phyloP scores from a whole-genome alignment of 1,140 invertebrate species.

The Eubasilissa regina region DNA sequence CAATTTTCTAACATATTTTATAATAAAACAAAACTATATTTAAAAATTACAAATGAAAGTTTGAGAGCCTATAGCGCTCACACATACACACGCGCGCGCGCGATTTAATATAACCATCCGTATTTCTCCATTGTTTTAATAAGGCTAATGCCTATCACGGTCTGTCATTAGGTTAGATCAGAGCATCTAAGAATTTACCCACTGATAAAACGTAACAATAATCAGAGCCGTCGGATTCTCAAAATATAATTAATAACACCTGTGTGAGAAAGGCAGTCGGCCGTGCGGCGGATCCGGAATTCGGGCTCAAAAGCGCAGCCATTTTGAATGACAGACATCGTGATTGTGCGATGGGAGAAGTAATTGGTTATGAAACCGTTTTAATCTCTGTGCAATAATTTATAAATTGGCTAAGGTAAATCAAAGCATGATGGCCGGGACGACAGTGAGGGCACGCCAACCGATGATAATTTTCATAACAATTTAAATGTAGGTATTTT shows the following conservation, averaged over 20 bases:
- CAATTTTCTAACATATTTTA: too few species aligned
- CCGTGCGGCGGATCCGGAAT: background rate
- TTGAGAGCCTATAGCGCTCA: too few species aligned
- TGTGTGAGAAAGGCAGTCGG: background rate
- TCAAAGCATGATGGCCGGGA: too few species aligned
- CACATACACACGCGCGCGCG: too few species aligned
- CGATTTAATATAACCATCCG: constrained; percentile 6
- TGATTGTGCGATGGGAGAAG: constrained; percentile 8
- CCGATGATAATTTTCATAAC: too few species aligned
- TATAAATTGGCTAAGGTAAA: too few species aligned
- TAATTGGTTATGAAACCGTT: background rate
- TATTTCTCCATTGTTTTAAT: constrained; percentile 46
- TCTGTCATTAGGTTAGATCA: constrained; percentile 41
- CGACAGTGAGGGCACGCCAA: too few species aligned
- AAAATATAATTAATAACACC: constrained; percentile 42
- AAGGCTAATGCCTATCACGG: constrained; percentile 30
- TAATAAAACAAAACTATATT: too few species aligned
- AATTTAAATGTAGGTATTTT: too few species aligned
- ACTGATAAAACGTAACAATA: constrained; percentile 42
- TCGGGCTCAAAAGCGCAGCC: background rate
- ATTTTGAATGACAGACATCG: constrained; percentile 26
- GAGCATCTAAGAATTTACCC: constrained; percentile 33
- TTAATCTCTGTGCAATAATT: too few species aligned
- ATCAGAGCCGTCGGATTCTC: constrained; percentile 17
- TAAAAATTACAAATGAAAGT: too few species aligned